Evolutionary conservation across 2,113 vertebrate species (phyloP).

Genomic region (Apaloderma vittatum): DNA sequence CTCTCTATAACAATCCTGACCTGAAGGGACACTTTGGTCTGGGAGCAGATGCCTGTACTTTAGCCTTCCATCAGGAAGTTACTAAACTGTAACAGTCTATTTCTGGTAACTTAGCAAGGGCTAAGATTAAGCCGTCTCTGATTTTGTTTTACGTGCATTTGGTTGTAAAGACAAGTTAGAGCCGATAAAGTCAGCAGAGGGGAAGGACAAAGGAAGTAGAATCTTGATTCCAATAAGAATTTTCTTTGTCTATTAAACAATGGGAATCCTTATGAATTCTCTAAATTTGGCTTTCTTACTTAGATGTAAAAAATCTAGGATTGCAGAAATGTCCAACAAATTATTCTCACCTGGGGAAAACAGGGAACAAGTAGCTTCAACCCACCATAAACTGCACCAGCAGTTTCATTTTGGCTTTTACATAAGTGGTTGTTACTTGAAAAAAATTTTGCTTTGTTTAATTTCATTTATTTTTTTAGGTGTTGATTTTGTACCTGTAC

Average conservation of each 20-base stretch:
- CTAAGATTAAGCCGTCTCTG: constrained; percentile 50
- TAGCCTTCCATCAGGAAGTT: constrained; percentile 52
- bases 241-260: constrained; percentile 49
- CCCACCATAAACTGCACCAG: background rate
- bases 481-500: background rate
- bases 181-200: constrained; percentile 58
- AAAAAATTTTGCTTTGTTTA: background rate
- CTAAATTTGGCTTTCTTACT: constrained; percentile 26
- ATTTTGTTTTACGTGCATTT: background rate
- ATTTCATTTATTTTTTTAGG: too few relatives aligned
- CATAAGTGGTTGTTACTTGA: background rate
- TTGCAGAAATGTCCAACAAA: background rate
- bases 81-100: constrained; percentile 55
- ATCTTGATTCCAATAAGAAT: constrained; percentile 58
- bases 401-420: background rate
- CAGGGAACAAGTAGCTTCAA: background rate
- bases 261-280: constrained; percentile 37
- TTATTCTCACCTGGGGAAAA: background rate
- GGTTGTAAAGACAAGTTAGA: background rate
- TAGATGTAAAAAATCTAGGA: background rate
- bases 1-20: background rate
- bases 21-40: background rate
- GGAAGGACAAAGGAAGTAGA: constrained; percentile 64
- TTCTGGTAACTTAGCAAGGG: constrained; percentile 55
- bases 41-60: constrained; percentile 43